Conservation (phyloP, 2,888 invertebrate species). For the Atherix ibis region DNA sequence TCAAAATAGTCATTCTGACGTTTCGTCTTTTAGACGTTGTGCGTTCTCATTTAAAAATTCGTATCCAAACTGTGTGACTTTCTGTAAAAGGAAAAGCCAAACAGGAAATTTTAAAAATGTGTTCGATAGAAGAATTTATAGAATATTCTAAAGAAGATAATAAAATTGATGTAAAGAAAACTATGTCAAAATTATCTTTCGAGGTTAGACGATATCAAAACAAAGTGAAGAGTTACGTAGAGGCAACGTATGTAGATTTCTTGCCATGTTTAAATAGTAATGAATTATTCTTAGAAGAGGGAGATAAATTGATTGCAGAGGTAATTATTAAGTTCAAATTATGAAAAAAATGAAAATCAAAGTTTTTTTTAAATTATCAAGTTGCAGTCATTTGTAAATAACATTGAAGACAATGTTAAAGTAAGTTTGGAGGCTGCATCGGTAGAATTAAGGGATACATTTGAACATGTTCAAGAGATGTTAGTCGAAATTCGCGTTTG, state of each 20-base stretch:
- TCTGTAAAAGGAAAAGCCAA: no score
- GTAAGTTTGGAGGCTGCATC: conserved; percentile 43
- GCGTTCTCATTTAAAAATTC: no score
- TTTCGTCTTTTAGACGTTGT: no score
- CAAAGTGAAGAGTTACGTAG: conserved; percentile 25
- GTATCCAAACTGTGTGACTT: no score
- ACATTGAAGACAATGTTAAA: conserved; percentile 44
- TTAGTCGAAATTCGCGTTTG: conserved; percentile 36
- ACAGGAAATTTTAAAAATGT: no score
- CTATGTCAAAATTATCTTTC: conserved; percentile 21
- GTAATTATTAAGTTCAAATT: conserved; percentile 9
- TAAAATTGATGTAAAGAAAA: conserved; percentile 18
- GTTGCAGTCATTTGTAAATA: conserved; percentile 19
- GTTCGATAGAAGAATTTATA: no score
- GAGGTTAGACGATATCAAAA: conserved; percentile 26
- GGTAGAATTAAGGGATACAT: conserved; percentile 41
- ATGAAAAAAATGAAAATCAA: background rate
- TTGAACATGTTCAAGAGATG: conserved; percentile 38
- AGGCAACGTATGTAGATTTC: conserved; percentile 28
- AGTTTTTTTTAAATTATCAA: no score
- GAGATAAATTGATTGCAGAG: conserved; percentile 20
- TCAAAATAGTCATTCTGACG: no score
- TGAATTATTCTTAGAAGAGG: conserved; percentile 25
- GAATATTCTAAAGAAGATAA: conserved; percentile 15
- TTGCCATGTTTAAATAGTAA: conserved; percentile 25